A percentile compares a stretch with the other conserved stretches of the same genome.
Evolutionary conservation across 37 sponge, comb jelly and placozoan genomes (phyloP).

Genomic region (Halichondria panicea): DNA sequence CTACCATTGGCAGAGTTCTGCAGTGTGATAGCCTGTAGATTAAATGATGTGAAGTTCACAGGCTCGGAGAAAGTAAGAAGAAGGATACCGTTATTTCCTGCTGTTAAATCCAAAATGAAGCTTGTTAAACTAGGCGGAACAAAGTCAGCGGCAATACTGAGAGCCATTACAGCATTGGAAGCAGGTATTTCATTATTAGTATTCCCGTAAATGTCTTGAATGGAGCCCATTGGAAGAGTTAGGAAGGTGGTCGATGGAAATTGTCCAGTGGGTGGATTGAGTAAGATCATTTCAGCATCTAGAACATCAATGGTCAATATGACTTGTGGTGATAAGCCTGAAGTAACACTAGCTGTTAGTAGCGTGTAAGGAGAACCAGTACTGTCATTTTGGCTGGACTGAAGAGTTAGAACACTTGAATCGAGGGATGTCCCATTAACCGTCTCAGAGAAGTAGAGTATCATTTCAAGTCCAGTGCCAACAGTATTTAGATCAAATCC

Average conservation of each 20-base stretch:
- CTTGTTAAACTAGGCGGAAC: conserved; percentile 63
- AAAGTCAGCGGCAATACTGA: conserved; percentile 70
- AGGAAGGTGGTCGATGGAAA: conserved; percentile 66
- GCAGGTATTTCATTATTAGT: conserved; percentile 41
- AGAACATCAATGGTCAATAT: conserved; percentile 18
- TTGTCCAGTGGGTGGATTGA: conserved; percentile 76
- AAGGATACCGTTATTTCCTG: conserved; percentile 58
- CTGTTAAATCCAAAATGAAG: conserved; percentile 74
- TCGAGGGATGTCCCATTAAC: conserved; percentile 70
- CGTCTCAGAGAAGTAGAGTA: conserved; percentile 79
- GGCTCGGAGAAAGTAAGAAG: conserved; percentile 74
- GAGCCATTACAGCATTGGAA: conserved; percentile 46
- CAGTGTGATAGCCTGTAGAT: conserved; percentile 40
- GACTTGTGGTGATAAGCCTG: conserved; percentile 34
- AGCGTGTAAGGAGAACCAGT: conserved; percentile 42
- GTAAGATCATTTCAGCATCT: conserved; percentile 57
- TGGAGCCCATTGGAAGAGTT: conserved; percentile 47
- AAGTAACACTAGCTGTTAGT: conserved; percentile 29
- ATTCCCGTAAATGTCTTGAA: conserved; percentile 74
- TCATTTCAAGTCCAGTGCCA: conserved; percentile 34
- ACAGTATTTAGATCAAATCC: conserved; percentile 74
- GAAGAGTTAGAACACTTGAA: conserved; percentile 55
- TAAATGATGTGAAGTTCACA: conserved; percentile 53
- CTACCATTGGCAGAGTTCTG: conserved; percentile 36
- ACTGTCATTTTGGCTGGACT: conserved; percentile 11